phyloP scores from a whole-genome alignment of 2,888 invertebrate genomes.

The Drosophila birchii region DNA sequence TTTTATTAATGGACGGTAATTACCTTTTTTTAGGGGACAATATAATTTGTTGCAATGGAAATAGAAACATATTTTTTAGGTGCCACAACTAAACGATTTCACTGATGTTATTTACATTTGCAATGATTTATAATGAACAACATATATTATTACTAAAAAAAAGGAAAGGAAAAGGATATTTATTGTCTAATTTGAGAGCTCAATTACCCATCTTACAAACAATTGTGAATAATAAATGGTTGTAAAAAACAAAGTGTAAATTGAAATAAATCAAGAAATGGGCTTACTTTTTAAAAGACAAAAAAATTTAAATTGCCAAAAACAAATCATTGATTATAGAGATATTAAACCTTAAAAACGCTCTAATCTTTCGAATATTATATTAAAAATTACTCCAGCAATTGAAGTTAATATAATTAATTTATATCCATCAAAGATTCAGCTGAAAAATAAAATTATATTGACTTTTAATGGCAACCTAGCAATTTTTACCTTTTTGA shows the following conservation, averaged over 20 bases:
- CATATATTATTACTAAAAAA: not conserved
- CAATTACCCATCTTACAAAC: not conserved
- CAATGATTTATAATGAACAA: slow-evolving; percentile 5
- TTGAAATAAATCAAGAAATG: not conserved
- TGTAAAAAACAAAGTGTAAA: too few relatives aligned
- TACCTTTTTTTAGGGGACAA: slow-evolving; percentile 21
- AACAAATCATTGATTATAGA: not conserved
- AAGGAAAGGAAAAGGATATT: not conserved
- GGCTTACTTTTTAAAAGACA: not conserved
- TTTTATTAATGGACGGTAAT: slow-evolving; percentile 37
- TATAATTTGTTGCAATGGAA: slow-evolving; percentile 4
- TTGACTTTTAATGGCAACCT: slow-evolving; percentile 36
- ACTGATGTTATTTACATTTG: not conserved
- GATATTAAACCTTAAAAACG: not conserved
- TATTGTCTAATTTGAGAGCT: slow-evolving; percentile 16
- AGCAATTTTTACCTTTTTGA: slow-evolving; percentile 4
- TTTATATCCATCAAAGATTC: not conserved
- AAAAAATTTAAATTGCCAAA: not conserved
- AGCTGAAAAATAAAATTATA: slow-evolving; percentile 47
- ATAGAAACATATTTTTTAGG: slow-evolving; percentile 21
- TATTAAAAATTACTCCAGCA: not conserved
- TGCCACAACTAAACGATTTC: slow-evolving; percentile 4
- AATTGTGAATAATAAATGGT: not conserved
- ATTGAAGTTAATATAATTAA: too few relatives aligned
- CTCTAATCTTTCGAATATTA: not conserved